Conservation (phyloP, 2,113 vertebrate species). For the Cardinalis cardinalis region DNA sequence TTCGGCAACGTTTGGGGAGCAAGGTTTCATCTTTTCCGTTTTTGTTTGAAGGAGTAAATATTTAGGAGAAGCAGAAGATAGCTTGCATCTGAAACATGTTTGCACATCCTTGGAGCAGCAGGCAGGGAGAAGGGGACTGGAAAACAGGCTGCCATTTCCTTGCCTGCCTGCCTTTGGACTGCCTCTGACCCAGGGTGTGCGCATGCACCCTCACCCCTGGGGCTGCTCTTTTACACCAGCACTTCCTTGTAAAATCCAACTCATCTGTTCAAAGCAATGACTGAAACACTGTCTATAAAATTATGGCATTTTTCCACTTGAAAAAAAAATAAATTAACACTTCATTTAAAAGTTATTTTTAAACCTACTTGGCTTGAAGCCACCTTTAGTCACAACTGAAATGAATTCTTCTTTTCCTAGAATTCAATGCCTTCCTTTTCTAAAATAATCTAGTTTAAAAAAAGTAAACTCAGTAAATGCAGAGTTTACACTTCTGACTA, state of each 20-base stretch:
- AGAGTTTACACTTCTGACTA: background rate
- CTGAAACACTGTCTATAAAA: constrained; percentile 29
- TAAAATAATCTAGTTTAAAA: background rate
- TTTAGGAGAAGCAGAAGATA: background rate
- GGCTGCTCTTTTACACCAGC: background rate
- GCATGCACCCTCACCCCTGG: background rate
- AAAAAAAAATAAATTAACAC: background rate
- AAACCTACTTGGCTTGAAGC: background rate
- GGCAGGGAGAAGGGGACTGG: background rate
- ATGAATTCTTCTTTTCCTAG: background rate
- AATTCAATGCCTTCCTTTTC: constrained; percentile 5
- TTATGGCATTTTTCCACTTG: constrained; percentile 33
- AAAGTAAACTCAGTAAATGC: background rate
- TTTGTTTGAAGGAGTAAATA: background rate
- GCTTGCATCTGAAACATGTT: background rate
- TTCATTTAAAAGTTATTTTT: constrained; percentile 51
- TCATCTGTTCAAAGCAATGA: constrained; percentile 34
- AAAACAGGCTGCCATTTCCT: background rate
- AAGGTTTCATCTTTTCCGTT: background rate
- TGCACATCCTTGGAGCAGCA: background rate
- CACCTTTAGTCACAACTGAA: background rate
- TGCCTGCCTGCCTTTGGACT: background rate
- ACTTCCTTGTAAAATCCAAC: constrained; percentile 7
- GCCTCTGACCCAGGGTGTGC: background rate
- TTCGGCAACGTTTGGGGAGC: background rate